These are phyloP conservation scores for Diadophis punctatus DNA, from an alignment of 2,113 vertebrate species.

Conservation along the genomic window DNA sequence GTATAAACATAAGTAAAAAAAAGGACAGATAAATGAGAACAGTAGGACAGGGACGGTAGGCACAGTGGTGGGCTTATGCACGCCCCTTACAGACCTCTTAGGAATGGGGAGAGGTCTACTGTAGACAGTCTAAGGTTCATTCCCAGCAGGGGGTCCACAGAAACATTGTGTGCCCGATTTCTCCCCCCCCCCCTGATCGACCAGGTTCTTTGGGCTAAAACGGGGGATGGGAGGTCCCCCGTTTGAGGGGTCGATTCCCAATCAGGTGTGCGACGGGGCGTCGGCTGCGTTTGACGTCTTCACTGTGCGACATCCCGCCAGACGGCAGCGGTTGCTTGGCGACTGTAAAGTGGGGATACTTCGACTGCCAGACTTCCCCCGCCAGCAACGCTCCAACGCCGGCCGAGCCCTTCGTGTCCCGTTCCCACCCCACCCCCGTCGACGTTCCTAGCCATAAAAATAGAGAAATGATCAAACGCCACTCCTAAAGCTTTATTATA, in stretches of 20 bases:
- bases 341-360: background rate
- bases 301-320: background rate
- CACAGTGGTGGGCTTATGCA: no score
- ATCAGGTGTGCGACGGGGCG: background rate
- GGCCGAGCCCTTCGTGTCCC: no score
- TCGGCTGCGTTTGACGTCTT: background rate
- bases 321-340: background rate
- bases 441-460: background rate
- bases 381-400: background rate
- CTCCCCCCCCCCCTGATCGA: fast-evolving
- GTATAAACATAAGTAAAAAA: no score
- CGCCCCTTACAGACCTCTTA: no score
- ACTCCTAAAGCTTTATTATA: background rate
- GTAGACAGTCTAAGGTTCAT: no score
- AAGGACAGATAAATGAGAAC: no score
- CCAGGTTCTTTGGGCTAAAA: background rate
- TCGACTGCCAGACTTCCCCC: background rate
- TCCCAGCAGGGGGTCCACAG: background rate
- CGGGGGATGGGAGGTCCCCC: no score
- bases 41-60: no score
- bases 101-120: no score
- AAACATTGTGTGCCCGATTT: background rate
- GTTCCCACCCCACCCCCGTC: background rate
- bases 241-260: background rate
- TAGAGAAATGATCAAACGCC: background rate